Conservation (phyloP, 2,113 vertebrate species). For the Odontophorus gujanensis region DNA sequence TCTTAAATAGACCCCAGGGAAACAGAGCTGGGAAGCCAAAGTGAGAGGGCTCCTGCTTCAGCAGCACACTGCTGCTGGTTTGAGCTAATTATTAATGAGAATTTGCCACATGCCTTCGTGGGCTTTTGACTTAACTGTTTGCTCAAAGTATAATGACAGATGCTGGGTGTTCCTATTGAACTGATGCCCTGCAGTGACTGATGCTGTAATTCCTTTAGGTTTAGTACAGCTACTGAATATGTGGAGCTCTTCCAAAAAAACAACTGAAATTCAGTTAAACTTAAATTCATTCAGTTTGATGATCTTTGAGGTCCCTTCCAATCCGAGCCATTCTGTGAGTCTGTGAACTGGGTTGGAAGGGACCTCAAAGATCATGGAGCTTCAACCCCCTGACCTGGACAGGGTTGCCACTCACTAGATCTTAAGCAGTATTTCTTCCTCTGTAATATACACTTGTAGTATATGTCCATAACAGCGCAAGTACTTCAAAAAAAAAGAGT, state of each 20-base stretch:
- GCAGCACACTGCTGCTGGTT: neutral
- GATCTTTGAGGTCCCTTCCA: too few relatives aligned
- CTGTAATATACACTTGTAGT: neutral
- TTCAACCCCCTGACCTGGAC: too few relatives aligned
- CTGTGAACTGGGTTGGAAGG: too few relatives aligned
- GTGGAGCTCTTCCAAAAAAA: neutral
- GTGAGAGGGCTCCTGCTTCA: neutral
- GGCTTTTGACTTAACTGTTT: neutral
- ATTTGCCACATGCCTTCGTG: neutral
- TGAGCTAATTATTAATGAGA: conserved; percentile 17
- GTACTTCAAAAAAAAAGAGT: neutral
- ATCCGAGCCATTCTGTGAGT: too few relatives aligned
- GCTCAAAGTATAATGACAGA: neutral
- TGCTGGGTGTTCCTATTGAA: neutral
- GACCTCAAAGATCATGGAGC: too few relatives aligned
- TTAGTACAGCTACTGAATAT: neutral
- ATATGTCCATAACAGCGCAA: neutral
- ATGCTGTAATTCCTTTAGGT: neutral
- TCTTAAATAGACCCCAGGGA: neutral
- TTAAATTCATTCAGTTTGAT: neutral
- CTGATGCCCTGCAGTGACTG: neutral
- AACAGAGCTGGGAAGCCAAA: neutral
- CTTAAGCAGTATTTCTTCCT: neutral
- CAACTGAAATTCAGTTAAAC: neutral
- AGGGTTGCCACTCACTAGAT: neutral